Percentiles rank a stretch among this genome's conserved stretches.
These are phyloP conservation scores for Sarcophaga bullata DNA, from an alignment of 1,140 invertebrate genomes.

Conservation along the genomic window DNA sequence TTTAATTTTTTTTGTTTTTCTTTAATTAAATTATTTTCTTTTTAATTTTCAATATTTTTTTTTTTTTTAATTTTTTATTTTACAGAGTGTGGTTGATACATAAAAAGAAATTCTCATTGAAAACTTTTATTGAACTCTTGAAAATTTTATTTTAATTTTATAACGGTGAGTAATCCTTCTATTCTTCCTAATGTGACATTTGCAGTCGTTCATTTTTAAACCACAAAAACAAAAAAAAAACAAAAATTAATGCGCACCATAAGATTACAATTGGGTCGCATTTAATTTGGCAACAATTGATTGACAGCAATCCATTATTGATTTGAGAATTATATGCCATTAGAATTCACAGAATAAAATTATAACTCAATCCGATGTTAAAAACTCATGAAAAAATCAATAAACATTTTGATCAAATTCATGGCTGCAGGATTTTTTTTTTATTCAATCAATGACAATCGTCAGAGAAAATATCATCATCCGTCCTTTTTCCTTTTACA, in stretches of 20 bases:
- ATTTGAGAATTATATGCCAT: background rate
- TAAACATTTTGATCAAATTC: background rate
- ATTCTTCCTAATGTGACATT: no score
- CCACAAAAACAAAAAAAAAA: no score
- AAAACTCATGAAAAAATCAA: background rate
- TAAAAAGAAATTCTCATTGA: background rate
- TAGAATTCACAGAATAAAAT: background rate
- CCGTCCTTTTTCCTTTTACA: no score
- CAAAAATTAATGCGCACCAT: no score
- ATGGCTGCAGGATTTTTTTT: background rate
- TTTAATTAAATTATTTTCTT: background rate
- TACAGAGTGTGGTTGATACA: background rate
- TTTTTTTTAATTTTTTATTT: background rate
- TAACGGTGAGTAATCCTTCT: background rate
- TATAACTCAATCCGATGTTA: background rate
- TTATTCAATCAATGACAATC: no score
- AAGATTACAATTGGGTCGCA: no score
- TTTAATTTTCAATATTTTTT: constrained; percentile 8
- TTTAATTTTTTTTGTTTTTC: no score
- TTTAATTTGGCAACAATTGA: no score
- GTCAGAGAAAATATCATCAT: no score
- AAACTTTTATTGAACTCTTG: background rate
- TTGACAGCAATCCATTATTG: background rate
- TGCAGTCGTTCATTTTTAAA: no score
- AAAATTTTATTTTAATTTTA: background rate